phyloP scores from a whole-genome alignment of 1,140 invertebrate species.

The Rhopalosiphum padi region DNA sequence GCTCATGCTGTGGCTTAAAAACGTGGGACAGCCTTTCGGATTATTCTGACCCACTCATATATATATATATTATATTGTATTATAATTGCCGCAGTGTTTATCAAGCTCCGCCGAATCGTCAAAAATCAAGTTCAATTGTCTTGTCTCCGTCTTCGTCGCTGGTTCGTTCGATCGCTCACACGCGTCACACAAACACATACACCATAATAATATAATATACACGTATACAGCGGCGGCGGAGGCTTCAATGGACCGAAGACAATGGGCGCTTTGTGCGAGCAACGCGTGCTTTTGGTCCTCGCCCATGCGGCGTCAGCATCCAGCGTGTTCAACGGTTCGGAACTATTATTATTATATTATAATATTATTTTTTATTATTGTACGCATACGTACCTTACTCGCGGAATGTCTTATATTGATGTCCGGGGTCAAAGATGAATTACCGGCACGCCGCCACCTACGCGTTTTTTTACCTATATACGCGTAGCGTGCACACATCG shows the following conservation, averaged over 20 bases:
- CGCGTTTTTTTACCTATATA: background rate
- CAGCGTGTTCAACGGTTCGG: background rate
- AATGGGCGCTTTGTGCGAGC: constrained; percentile 9
- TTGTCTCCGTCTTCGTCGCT: background rate
- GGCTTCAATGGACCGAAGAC: constrained; percentile 7
- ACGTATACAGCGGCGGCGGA: background rate
- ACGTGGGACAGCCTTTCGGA: too few relatives aligned
- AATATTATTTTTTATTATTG: constrained; percentile 6
- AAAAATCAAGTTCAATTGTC: background rate
- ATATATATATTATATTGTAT: background rate
- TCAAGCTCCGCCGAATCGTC: background rate
- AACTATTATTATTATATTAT: background rate
- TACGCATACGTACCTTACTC: background rate
- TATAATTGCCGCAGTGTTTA: background rate
- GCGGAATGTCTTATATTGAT: constrained; percentile 50
- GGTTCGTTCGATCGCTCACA: background rate
- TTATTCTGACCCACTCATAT: too few relatives aligned
- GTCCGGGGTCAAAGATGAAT: constrained; percentile 46
- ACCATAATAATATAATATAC: background rate
- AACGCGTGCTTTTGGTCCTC: background rate
- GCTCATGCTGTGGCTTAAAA: too few relatives aligned
- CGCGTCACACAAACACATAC: background rate
- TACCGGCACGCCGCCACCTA: constrained; percentile 21
- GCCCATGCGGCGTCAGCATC: background rate
- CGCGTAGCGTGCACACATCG: background rate